These are phyloP conservation scores for Nymphicus hollandicus DNA, from an alignment of 2,113 vertebrate genomes.

Conservation along the genomic window DNA sequence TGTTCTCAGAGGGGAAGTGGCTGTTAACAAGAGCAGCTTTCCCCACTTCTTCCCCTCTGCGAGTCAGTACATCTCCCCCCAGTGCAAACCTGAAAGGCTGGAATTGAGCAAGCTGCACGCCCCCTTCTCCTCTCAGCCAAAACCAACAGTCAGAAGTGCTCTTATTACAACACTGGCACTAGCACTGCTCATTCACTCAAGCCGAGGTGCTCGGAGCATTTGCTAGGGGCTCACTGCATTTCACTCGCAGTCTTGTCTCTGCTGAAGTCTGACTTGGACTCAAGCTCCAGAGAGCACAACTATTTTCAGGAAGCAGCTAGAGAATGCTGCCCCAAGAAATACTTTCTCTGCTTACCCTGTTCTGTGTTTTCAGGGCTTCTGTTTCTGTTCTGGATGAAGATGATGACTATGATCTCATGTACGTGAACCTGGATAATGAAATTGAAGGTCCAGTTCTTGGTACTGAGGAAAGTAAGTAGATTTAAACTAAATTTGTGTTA, in stretches of 20 bases:
- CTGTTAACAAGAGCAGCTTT: neutral
- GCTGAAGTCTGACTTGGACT: neutral
- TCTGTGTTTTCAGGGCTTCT: constrained; percentile 67
- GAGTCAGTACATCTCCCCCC: constrained; percentile 11
- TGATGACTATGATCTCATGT: constrained; percentile 76
- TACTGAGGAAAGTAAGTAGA: constrained; percentile 75
- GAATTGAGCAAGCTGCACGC: constrained; percentile 55
- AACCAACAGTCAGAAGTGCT: constrained; percentile 66
- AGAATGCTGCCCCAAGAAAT: constrained; percentile 53
- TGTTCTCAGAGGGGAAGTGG: neutral
- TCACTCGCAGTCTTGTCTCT: neutral
- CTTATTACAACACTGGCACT: constrained; percentile 73
- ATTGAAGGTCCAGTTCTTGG: constrained; percentile 80
- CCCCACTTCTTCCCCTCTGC: neutral
- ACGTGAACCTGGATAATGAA: constrained; percentile 73
- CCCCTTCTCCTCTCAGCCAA: constrained; percentile 43
- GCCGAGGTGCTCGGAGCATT: constrained; percentile 42
- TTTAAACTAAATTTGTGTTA: neutral
- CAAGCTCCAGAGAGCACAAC: neutral
- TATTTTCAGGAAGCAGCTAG: neutral
- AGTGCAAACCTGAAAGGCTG: constrained; percentile 17
- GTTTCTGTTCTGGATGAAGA: constrained; percentile 44
- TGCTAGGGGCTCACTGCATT: constrained; percentile 63
- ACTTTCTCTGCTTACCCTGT: constrained; percentile 57
- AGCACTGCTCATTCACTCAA: constrained; percentile 77